Conservation (phyloP, 2,888 invertebrate species). For the Heliconius hortense region DNA sequence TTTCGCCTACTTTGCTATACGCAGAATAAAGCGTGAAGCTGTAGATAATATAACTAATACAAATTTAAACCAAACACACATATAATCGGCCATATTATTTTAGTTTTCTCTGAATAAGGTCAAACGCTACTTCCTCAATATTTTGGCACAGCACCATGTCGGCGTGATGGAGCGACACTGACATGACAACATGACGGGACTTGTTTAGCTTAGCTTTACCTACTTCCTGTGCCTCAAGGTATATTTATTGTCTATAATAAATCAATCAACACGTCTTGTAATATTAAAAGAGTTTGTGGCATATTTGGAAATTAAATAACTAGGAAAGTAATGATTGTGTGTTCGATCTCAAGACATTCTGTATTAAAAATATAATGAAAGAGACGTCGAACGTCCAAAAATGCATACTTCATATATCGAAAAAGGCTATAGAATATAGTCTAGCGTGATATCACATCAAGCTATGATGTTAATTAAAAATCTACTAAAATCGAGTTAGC, state of each 20-base stretch:
- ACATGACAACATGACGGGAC: constrained; percentile 6
- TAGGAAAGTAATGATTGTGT: background rate
- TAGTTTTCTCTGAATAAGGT: constrained; percentile 20
- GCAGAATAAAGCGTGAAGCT: background rate
- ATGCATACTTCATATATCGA: no score
- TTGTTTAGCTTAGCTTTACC: background rate
- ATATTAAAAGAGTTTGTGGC: background rate
- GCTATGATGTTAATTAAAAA: no score
- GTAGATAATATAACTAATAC: background rate
- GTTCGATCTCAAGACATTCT: background rate
- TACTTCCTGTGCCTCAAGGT: constrained; percentile 9
- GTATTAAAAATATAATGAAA: no score
- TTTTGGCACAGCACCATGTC: constrained; percentile 26
- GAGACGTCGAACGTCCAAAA: no score
- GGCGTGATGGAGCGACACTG: constrained; percentile 1
- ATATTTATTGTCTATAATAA: background rate
- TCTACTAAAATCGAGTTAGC: no score
- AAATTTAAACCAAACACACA: background rate
- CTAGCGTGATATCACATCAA: no score
- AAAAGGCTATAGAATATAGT: no score
- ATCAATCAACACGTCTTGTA: background rate
- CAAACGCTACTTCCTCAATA: constrained; percentile 28
- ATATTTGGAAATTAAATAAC: background rate
- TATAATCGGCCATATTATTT: constrained; percentile 21
- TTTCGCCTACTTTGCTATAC: background rate